These are phyloP conservation scores for Coenonympha glycerion DNA, from an alignment of 2,888 invertebrate species.

Conservation along the genomic window DNA sequence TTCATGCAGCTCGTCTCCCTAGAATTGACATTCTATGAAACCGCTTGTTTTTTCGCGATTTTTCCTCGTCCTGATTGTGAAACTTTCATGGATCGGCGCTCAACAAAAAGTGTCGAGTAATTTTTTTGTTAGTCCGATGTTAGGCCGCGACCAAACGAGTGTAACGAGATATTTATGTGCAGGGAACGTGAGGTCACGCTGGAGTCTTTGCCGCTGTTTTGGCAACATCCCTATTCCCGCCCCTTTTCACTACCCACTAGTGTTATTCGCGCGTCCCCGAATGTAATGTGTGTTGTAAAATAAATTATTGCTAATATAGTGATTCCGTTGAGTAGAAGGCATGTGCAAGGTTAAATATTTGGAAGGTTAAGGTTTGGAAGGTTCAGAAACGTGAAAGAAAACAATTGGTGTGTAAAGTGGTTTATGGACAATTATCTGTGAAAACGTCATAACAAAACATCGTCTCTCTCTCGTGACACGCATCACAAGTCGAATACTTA, in stretches of 20 bases:
- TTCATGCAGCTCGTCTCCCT: slow-evolving; percentile 9
- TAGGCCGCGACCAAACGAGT: slow-evolving; percentile 40
- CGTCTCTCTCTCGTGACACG: too few relatives aligned
- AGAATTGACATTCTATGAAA: slow-evolving; percentile 34
- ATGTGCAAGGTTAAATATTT: too few relatives aligned
- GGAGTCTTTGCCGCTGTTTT: slow-evolving; percentile 41
- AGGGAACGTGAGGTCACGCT: slow-evolving; percentile 46
- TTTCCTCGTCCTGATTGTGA: slow-evolving; percentile 53
- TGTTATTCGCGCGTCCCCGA: slow-evolving; percentile 37
- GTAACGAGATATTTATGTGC: slow-evolving; percentile 63
- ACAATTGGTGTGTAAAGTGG: too few relatives aligned
- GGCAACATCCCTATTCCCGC: slow-evolving; percentile 30
- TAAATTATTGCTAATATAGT: slow-evolving; percentile 21
- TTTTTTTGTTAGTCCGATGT: too few relatives aligned
- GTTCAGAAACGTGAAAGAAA: too few relatives aligned
- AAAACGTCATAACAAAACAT: too few relatives aligned
- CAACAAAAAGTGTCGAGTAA: slow-evolving; percentile 49
- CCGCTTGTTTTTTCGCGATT: slow-evolving; percentile 50
- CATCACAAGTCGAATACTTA: too few relatives aligned
- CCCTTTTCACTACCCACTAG: slow-evolving; percentile 42
- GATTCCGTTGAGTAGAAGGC: too few relatives aligned
- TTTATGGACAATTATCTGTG: too few relatives aligned
- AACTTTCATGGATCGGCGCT: slow-evolving; percentile 49
- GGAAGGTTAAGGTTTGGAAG: too few relatives aligned
- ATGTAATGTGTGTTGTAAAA: slow-evolving; percentile 26